phyloP scores from a whole-genome alignment of 2,797 vertebrate genomes.

The Myiothlypis chrysogaster region DNA sequence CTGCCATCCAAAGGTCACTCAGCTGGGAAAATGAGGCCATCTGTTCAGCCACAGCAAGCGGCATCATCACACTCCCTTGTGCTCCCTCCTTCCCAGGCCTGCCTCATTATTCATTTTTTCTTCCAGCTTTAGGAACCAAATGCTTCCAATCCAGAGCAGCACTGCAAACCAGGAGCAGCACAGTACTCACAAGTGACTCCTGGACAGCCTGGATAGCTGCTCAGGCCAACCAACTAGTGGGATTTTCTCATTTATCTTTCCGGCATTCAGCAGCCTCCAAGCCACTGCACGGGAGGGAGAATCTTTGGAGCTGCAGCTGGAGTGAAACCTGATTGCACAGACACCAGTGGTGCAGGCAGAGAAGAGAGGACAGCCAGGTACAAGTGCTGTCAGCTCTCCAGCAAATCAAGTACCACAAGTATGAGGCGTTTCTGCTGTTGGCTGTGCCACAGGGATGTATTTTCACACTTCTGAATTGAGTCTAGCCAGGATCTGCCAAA shows the following conservation, averaged over 20 bases:
- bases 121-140: not conserved
- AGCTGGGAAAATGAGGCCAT: not conserved
- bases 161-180: not conserved
- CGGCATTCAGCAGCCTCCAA: not conserved
- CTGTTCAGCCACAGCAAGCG: not conserved
- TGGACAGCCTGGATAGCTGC: not conserved
- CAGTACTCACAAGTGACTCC: not conserved
- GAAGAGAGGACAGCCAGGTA: not conserved
- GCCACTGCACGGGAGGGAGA: accelerated
- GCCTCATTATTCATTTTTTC: accelerated
- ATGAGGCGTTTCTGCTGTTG: not conserved
- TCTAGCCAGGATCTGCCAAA: not conserved
- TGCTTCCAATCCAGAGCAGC: not conserved
- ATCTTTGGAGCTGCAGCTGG: not conserved
- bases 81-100: not conserved
- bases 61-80: accelerated
- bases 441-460: not conserved
- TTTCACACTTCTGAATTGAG: not conserved
- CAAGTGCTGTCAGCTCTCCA: not conserved
- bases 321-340: not conserved
- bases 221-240: accelerated
- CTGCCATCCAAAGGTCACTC: not conserved
- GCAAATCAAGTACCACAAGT: not conserved
- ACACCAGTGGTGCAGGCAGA: not conserved
- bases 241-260: not conserved